phyloP scores from a whole-genome alignment of 2,888 invertebrate genomes.

The Uropetala carovei region DNA sequence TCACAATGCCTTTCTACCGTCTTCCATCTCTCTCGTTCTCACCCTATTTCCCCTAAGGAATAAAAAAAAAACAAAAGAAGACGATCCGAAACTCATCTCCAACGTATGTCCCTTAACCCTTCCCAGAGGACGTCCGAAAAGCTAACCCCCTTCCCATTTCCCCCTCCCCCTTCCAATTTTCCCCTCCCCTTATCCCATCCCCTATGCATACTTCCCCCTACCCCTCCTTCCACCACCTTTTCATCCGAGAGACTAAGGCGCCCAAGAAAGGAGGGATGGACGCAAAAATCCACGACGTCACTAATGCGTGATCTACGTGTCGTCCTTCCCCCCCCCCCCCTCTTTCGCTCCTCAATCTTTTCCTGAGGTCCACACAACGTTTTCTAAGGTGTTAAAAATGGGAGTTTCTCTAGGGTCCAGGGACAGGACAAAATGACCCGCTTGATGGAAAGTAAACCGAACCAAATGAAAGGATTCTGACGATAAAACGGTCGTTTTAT shows the following conservation, averaged over 20 bases:
- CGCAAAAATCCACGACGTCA: not conserved
- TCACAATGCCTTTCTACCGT: not conserved
- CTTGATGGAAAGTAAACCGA: not conserved
- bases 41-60: too few relatives aligned
- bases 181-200: not conserved
- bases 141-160: not conserved
- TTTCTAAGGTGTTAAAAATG: not conserved
- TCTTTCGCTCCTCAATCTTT: not conserved
- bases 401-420: too few relatives aligned
- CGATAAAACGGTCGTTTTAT: not conserved
- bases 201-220: not conserved
- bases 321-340: not conserved
- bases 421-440: not conserved
- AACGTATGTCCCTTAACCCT: too few relatives aligned
- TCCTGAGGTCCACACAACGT: not conserved
- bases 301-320: conserved; percentile 20
- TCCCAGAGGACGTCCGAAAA: too few relatives aligned
- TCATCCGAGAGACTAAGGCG: conserved; percentile 24
- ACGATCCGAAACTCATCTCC: too few relatives aligned
- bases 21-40: too few relatives aligned
- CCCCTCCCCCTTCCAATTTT: not conserved
- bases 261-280: not conserved
- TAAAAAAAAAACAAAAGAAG: too few relatives aligned
- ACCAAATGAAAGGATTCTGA: not conserved
- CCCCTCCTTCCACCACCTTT: not conserved